A percentile compares a stretch with the other conserved stretches of the same genome.
Evolutionary conservation across 2,888 invertebrate species (phyloP).

Genomic region (Coelogynopora nodosa): DNA sequence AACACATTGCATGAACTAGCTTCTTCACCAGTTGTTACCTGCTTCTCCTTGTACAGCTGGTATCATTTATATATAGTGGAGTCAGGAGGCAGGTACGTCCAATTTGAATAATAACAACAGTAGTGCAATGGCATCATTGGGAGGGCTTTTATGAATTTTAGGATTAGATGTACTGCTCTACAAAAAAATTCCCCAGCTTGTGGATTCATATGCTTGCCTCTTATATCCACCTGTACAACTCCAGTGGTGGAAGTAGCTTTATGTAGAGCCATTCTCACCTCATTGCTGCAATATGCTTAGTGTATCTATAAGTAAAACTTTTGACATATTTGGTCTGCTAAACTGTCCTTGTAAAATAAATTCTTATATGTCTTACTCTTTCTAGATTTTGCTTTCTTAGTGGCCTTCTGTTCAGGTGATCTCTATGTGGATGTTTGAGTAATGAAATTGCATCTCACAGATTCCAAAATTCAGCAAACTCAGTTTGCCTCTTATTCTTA

Average conservation of each 20-base stretch:
- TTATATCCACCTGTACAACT: not conserved
- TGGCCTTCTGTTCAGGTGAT: not conserved
- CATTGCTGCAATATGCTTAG: conserved; percentile 5
- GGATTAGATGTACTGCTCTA: not conserved
- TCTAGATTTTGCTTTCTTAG: not conserved
- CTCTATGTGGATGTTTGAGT: not conserved
- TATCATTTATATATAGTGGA: not conserved
- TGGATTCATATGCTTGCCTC: not conserved
- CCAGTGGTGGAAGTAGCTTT: not conserved
- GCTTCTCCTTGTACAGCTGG: conserved; percentile 6
- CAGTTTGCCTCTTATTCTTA: too few species aligned
- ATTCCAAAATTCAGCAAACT: too few species aligned
- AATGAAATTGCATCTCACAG: not conserved
- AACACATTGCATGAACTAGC: conserved; percentile 17
- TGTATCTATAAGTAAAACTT: conserved; percentile 2
- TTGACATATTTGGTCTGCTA: not conserved
- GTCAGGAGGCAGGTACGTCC: not conserved
- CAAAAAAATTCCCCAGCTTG: conserved; percentile 3
- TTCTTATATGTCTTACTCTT: not conserved
- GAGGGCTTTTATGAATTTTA: not conserved
- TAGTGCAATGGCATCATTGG: not conserved
- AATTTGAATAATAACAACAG: not conserved
- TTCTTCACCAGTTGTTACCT: not conserved
- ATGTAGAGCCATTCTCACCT: conserved; percentile 1
- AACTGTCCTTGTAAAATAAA: not conserved